Evolutionary conservation across 2,888 invertebrate species (phyloP).

Genomic region (Epirrhoe tristata): DNA sequence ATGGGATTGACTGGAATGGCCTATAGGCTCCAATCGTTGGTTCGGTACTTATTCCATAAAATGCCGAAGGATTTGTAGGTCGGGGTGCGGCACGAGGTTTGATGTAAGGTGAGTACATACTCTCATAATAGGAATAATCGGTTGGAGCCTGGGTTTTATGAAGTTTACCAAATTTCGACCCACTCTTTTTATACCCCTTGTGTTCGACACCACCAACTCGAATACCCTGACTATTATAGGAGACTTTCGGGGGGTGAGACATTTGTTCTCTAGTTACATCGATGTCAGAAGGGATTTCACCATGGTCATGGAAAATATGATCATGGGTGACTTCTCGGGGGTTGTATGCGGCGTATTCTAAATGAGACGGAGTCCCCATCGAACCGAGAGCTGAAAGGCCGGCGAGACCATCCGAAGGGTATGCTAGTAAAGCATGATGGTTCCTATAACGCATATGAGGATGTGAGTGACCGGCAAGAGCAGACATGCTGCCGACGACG

Average conservation of each 20-base stretch:
- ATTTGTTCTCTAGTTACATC: conserved; percentile 69
- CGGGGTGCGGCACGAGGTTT: conserved; percentile 59
- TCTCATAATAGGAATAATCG: conserved; percentile 78
- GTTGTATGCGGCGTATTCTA: conserved; percentile 77
- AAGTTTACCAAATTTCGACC: conserved; percentile 61
- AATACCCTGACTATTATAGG: conserved; percentile 72
- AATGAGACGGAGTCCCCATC: conserved; percentile 68
- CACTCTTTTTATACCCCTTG: conserved; percentile 63
- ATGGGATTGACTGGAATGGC: conserved; percentile 62
- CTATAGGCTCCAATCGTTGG: conserved; percentile 60
- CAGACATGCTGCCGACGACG: conserved; percentile 60
- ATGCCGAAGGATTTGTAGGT: conserved; percentile 52
- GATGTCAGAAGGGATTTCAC: conserved; percentile 70
- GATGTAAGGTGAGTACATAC: conserved; percentile 62
- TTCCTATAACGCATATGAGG: conserved; percentile 65
- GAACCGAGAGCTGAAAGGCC: conserved; percentile 64
- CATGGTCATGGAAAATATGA: conserved; percentile 81
- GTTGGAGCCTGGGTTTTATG: conserved; percentile 55
- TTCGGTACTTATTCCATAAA: conserved; percentile 52
- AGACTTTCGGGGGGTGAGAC: conserved; percentile 66
- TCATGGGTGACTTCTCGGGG: conserved; percentile 82
- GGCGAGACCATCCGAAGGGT: conserved; percentile 60
- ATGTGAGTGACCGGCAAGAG: conserved; percentile 54
- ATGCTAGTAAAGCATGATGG: conserved; percentile 57
- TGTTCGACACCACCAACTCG: conserved; percentile 54